Evolutionary conservation across 2,888 invertebrate species (phyloP).

Genomic region (Sympetrum striolatum): DNA sequence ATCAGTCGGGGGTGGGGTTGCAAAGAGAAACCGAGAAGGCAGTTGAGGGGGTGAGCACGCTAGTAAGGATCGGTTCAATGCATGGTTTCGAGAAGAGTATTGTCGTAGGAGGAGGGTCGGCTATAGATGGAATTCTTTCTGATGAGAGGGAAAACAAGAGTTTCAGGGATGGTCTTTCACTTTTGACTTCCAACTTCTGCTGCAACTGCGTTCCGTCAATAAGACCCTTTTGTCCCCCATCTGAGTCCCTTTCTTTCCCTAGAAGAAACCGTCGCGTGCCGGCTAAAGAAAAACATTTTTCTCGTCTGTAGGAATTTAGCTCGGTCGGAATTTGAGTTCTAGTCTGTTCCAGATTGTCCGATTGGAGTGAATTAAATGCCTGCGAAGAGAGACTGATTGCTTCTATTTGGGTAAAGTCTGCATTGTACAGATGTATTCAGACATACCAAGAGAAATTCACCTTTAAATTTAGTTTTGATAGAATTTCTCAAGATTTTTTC

Average conservation of each 20-base stretch:
- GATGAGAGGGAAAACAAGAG: constrained; percentile 19
- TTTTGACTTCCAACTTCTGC: not conserved
- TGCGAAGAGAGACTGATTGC: not conserved
- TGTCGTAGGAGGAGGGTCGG: not conserved
- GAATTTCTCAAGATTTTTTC: not conserved
- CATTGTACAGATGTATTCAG: not conserved
- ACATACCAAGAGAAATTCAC: not conserved
- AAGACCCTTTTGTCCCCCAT: constrained; percentile 17
- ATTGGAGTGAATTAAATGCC: not conserved
- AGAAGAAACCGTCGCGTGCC: not conserved
- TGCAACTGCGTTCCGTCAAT: constrained; percentile 31
- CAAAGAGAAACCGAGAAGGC: not conserved
- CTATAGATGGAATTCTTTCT: not conserved
- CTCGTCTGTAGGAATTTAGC: not conserved
- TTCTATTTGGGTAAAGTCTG: not conserved
- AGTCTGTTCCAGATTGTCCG: not conserved
- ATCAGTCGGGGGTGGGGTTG: not conserved
- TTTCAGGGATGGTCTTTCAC: not conserved
- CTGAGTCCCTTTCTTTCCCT: not conserved
- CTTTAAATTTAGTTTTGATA: not conserved
- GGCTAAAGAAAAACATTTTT: not conserved
- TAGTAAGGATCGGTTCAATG: not conserved
- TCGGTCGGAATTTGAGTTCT: not conserved
- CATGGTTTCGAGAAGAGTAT: not conserved
- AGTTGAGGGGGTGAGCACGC: not conserved